Evolutionary conservation across 2,113 vertebrate species (phyloP), one percentile per base, ranked within the genome.

Genomic region (Myocastor coypus): DNA sequence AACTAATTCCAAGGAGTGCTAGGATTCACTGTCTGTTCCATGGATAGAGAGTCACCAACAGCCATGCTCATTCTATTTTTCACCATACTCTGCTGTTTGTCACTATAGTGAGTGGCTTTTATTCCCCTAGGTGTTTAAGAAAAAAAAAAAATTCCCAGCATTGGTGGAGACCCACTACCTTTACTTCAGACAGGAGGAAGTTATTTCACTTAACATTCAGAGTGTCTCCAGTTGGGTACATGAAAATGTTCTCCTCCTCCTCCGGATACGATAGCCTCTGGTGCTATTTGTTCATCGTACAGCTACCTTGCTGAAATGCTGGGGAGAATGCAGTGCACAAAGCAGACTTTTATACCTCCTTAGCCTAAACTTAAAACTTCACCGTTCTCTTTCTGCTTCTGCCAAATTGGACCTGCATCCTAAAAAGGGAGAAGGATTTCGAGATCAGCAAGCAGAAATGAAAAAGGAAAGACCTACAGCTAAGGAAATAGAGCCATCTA

Each of bases 371-470:
- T 83, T 80, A 89, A 93, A 92, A 86, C 9, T 32, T 94, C 14
- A 61, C 20, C 20, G 2, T 91, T 88, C 17, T 91, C 59, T 87
- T 94, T 92, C 64, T 77, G 34, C n/a, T 92, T 78, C 42, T 95
- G n/a, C 37, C 46, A 52, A 94, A 46, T 20, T 83, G 66, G 83
- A 77, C 30, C 68, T 88, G 90, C 50, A 69, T 95, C 34, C 87
- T 93, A 68, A 94, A 87, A 94, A 81, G 4, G 50, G 34, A 97
- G 61, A 78, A 46, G 28, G 26, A 92, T n/a, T 26, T 97, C 78
- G 78, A 83, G 46, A 50, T 95, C 91, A 97, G 64, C 32, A 90
- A 94, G 59, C 32, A 91, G 83, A 83, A 95, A 69, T 22, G 19
- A 88, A 88, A 61, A 78, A 66, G 50, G 69, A 73, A 94, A 95